Percentiles rank a stretch among this genome's conserved stretches.
phyloP scores from a whole-genome alignment of 1,140 invertebrate species.

The Andricus grossulariae region DNA sequence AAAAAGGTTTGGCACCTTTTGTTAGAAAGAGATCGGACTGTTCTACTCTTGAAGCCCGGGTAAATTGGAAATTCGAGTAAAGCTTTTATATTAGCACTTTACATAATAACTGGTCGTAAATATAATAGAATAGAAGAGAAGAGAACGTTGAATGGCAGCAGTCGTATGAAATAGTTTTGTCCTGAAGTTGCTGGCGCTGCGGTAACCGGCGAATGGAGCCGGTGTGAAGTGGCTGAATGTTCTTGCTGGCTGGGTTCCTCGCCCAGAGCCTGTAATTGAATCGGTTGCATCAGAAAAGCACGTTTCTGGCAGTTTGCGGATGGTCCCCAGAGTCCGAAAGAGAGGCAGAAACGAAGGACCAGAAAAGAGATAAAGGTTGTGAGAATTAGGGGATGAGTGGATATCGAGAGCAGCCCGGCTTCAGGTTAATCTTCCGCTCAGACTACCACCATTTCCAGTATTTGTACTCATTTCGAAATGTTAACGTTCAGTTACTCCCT shows the following conservation, averaged over 20 bases:
- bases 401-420: conserved; percentile 25
- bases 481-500: neutral
- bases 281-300: conserved; percentile 30
- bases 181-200: conserved; percentile 26
- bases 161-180: conserved; percentile 23
- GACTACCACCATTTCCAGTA: conserved; percentile 5
- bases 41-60: neutral
- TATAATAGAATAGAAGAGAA: conserved; percentile 28
- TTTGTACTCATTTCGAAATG: conserved; percentile 16
- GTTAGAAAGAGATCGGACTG: neutral
- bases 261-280: conserved; percentile 25
- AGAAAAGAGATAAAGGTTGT: conserved; percentile 26
- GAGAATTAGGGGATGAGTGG: conserved; percentile 26
- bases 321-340: conserved; percentile 8
- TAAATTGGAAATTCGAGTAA: neutral
- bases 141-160: conserved; percentile 19
- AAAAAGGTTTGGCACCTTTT: neutral
- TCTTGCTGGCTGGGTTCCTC: conserved; percentile 26
- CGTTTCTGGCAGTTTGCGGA: conserved; percentile 29
- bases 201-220: conserved; percentile 21
- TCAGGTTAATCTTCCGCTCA: conserved; percentile 21
- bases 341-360: conserved; percentile 17
- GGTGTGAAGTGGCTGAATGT: conserved; percentile 23
- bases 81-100: conserved; percentile 16
- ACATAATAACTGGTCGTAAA: conserved; percentile 12